Percentiles rank a stretch among this genome's conserved stretches.
phyloP scores from a whole-genome alignment of 1,140 invertebrate species.

The Formica selysi region DNA sequence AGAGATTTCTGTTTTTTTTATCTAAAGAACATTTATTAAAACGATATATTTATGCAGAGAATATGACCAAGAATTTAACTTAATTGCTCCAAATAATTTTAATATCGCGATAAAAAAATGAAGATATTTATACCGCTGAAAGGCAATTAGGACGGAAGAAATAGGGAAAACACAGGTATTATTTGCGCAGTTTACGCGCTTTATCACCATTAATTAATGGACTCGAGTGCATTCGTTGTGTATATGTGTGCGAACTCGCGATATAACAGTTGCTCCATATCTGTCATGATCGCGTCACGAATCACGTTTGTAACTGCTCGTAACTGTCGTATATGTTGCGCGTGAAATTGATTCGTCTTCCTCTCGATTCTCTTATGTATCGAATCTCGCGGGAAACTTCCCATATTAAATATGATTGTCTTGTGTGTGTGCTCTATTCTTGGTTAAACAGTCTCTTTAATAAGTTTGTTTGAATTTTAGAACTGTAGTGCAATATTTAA shows the following conservation, averaged over 20 bases:
- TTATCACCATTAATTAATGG: slow-evolving; percentile 83
- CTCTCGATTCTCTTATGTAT: slow-evolving; percentile 56
- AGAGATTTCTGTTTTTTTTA: background rate
- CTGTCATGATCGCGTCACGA: slow-evolving; percentile 78
- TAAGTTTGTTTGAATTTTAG: background rate
- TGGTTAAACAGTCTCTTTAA: background rate
- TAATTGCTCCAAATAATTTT: slow-evolving; percentile 8
- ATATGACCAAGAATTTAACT: slow-evolving; percentile 6
- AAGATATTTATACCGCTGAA: slow-evolving; percentile 42
- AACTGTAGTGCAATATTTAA: background rate
- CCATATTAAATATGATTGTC: background rate
- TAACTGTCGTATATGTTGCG: slow-evolving; percentile 75
- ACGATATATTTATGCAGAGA: background rate
- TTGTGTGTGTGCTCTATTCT: background rate
- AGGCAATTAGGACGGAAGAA: slow-evolving; percentile 50
- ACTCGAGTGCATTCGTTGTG: slow-evolving; percentile 73
- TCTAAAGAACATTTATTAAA: background rate
- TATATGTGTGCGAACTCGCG: slow-evolving; percentile 38
- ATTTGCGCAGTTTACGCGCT: slow-evolving; percentile 68
- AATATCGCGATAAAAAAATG: slow-evolving; percentile 42
- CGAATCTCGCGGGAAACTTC: slow-evolving; percentile 23
- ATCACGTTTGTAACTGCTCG: slow-evolving; percentile 80
- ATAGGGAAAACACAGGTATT: slow-evolving; percentile 4
- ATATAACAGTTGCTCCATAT: slow-evolving; percentile 77
- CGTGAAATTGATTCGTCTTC: slow-evolving; percentile 81